phyloP scores from a whole-genome alignment of 1,140 invertebrate species.

The Drosophila nikananu region DNA sequence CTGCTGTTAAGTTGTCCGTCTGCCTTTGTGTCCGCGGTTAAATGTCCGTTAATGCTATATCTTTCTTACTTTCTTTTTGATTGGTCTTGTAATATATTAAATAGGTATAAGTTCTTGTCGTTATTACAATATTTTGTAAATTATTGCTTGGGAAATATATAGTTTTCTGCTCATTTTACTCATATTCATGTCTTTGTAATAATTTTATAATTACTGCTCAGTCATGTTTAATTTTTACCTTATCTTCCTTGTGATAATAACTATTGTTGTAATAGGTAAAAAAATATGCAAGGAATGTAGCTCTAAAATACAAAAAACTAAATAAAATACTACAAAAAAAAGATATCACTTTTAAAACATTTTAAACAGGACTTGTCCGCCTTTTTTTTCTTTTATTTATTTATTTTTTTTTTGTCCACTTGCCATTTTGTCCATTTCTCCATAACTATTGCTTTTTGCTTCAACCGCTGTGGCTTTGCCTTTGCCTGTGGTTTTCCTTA shows the following conservation, averaged over 20 bases:
- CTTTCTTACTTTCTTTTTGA: background rate
- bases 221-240: background rate
- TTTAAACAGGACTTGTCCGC: background rate
- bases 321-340: background rate
- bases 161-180: background rate
- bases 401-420: background rate
- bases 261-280: too few species aligned
- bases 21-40: background rate
- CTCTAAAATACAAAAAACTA: too few species aligned
- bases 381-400: background rate
- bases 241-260: background rate
- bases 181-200: background rate
- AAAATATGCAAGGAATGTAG: too few species aligned
- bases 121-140: background rate
- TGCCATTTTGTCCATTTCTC: slow-evolving; percentile 12
- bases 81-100: background rate
- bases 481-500: slow-evolving; percentile 15
- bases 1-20: background rate
- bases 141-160: background rate
- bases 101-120: background rate
- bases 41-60: background rate
- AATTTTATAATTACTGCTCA: background rate
- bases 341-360: background rate
- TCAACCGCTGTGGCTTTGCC: background rate
- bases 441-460: background rate